Evolutionary conservation across 1,140 invertebrate species (phyloP).

Genomic region (Sitophilus oryzae): DNA sequence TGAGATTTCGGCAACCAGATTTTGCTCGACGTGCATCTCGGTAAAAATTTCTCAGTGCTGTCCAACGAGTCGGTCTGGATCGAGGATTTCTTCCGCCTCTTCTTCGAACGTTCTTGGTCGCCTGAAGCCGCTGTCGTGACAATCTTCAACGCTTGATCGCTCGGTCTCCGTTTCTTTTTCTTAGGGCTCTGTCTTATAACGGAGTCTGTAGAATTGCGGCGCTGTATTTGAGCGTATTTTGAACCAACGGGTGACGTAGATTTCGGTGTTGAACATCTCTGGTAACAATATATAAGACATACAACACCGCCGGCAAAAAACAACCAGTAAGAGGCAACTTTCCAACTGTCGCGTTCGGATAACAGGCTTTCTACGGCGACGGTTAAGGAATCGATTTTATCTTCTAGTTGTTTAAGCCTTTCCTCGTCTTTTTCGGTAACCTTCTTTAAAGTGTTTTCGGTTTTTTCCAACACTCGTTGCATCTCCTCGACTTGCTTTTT

Average conservation of each 20-base stretch:
- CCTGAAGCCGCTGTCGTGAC: slow-evolving; percentile 4
- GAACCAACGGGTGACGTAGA: slow-evolving; percentile 33
- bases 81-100: slow-evolving; percentile 44
- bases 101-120: slow-evolving; percentile 39
- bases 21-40: slow-evolving; percentile 17
- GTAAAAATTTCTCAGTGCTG: slow-evolving; percentile 38
- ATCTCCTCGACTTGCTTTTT: slow-evolving; percentile 96
- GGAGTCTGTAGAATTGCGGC: slow-evolving; percentile 57
- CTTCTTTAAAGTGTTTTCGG: slow-evolving; percentile 67
- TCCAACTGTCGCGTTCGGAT: slow-evolving; percentile 60
- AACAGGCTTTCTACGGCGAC: slow-evolving; percentile 52
- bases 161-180: slow-evolving; percentile 60
- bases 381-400: slow-evolving; percentile 56
- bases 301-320: slow-evolving; percentile 13
- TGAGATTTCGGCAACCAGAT: slow-evolving; percentile 15
- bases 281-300: slow-evolving; percentile 24
- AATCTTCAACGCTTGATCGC: slow-evolving; percentile 70
- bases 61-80: slow-evolving; percentile 30
- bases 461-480: slow-evolving; percentile 78
- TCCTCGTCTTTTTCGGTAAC: slow-evolving; percentile 65
- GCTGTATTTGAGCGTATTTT: slow-evolving; percentile 40
- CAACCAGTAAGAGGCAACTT: slow-evolving; percentile 52
- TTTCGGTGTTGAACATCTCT: slow-evolving; percentile 12
- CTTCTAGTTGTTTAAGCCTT: slow-evolving; percentile 60
- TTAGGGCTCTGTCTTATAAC: slow-evolving; percentile 42